Conservation (phyloP, 1,140 invertebrate genomes). For the Tetramorium simillimum region DNA sequence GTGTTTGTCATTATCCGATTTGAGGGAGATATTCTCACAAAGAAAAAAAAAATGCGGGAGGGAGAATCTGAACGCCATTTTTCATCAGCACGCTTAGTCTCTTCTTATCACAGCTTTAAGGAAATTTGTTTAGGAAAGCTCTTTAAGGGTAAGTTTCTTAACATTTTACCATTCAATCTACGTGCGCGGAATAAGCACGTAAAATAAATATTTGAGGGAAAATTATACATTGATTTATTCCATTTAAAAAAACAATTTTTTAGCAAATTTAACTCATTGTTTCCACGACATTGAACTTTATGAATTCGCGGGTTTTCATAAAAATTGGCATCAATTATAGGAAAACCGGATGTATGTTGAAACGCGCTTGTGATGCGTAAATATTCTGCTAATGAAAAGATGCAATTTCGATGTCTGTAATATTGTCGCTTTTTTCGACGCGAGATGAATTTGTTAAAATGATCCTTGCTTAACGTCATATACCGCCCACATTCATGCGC, state of each 20-base stretch:
- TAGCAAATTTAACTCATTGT: neutral
- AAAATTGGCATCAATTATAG: neutral
- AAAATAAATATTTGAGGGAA: conserved; percentile 3
- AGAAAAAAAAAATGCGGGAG: neutral
- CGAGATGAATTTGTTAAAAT: neutral
- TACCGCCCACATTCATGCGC: too few species aligned
- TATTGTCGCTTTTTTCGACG: neutral
- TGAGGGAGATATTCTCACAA: neutral
- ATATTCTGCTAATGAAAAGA: conserved; percentile 21
- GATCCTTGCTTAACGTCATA: neutral
- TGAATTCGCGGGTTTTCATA: neutral
- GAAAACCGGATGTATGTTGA: neutral
- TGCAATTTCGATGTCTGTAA: neutral
- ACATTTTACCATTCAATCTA: neutral
- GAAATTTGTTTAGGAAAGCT: neutral
- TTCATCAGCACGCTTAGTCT: neutral
- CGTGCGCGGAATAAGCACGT: neutral
- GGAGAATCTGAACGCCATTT: neutral
- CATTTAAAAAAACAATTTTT: neutral
- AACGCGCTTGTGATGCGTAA: neutral
- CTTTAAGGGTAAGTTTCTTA: neutral
- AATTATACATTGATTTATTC: neutral
- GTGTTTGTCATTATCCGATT: neutral
- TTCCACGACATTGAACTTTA: neutral
- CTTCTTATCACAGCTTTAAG: neutral